phyloP scores from a whole-genome alignment of 2,113 vertebrate genomes.

The Siniperca knerii region DNA sequence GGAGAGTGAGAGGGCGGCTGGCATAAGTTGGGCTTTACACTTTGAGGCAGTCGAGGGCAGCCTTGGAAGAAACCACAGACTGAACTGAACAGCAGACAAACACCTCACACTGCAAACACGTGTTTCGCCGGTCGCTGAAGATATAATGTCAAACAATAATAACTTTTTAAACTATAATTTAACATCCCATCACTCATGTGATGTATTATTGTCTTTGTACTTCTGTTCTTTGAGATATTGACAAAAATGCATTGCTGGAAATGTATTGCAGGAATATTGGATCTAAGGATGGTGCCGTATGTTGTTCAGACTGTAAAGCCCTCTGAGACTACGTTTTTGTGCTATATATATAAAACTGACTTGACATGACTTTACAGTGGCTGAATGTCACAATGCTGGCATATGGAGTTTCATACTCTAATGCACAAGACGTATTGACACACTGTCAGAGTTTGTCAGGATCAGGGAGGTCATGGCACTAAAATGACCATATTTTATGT shows the following conservation, averaged over 20 bases:
- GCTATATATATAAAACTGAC: background rate
- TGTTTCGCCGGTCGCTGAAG: background rate
- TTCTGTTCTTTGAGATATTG: background rate
- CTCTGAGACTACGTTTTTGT: background rate
- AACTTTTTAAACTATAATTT: background rate
- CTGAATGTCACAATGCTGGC: background rate
- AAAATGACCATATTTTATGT: background rate
- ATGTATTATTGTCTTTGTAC: background rate
- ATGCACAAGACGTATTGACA: background rate
- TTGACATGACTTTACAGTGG: no score
- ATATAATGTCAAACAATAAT: background rate
- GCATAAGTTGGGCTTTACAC: slow-evolving; percentile 77
- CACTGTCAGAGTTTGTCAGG: background rate
- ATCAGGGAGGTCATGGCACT: background rate
- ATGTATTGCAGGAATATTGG: background rate
- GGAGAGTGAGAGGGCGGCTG: slow-evolving; percentile 76
- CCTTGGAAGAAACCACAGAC: slow-evolving; percentile 62
- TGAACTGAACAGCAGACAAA: slow-evolving; percentile 13
- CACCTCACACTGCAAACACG: background rate
- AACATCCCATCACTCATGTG: background rate
- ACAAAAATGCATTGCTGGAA: background rate
- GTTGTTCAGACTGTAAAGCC: background rate
- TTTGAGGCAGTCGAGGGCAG: slow-evolving; percentile 54
- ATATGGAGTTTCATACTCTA: background rate
- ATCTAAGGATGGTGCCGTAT: no score